Evolutionary conservation across 1,140 invertebrate genomes (phyloP).

Genomic region (Drosophila insularis): DNA sequence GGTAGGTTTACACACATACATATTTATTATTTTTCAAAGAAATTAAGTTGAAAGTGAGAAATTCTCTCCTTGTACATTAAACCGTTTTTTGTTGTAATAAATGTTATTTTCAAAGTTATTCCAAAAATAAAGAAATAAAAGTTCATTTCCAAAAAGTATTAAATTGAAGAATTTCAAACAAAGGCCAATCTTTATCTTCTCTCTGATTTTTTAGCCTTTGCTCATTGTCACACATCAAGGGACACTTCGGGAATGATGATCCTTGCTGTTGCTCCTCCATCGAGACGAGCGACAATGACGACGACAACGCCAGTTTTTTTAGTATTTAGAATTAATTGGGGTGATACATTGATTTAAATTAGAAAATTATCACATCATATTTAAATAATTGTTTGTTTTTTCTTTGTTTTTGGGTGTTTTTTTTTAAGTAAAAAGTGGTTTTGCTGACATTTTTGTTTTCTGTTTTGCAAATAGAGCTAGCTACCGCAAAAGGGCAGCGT

Average conservation of each 20-base stretch:
- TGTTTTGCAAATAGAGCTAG: conserved; percentile 21
- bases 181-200: conserved; percentile 28
- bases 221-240: conserved; percentile 57
- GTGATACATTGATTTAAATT: conserved; percentile 76
- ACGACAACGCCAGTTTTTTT: conserved; percentile 41
- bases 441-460: conserved; percentile 25
- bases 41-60: conserved; percentile 63
- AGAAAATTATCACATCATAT: conserved; percentile 73
- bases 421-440: conserved; percentile 62
- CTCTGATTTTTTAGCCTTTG: conserved; percentile 16
- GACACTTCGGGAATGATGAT: conserved; percentile 69
- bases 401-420: conserved; percentile 43
- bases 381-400: conserved; percentile 47
- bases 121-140: conserved; percentile 59
- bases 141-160: conserved; percentile 54
- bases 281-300: background rate
- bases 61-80: conserved; percentile 61
- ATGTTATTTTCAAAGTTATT: conserved; percentile 45
- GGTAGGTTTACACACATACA: conserved; percentile 55
- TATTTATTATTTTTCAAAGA: conserved; percentile 68
- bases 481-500: conserved; percentile 35
- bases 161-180: conserved; percentile 58
- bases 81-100: conserved; percentile 31
- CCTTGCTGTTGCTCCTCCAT: conserved; percentile 27
- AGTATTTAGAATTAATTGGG: conserved; percentile 33